A percentile compares a stretch with the other conserved stretches of the same genome.
Evolutionary conservation across 2,113 vertebrate genomes (phyloP).

Genomic region (Pithys albifrons): DNA sequence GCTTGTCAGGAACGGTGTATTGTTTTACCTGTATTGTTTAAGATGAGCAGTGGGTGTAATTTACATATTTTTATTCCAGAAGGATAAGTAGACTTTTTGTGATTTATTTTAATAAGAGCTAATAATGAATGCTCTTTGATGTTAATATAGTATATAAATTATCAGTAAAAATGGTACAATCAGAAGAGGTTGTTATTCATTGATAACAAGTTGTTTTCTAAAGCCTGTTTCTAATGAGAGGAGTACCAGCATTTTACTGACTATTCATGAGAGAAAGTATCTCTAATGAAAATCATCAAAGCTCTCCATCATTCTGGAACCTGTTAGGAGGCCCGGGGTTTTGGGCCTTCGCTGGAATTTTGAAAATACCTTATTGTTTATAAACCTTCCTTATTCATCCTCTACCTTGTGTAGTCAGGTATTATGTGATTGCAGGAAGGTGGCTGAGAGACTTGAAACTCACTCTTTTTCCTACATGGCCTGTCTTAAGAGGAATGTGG

Average conservation of each 20-base stretch:
- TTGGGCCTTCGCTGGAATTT: neutral
- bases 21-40: slow-evolving; percentile 37
- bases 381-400: neutral
- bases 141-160: neutral
- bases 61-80: slow-evolving; percentile 19
- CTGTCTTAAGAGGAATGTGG: neutral
- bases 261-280: neutral
- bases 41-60: neutral
- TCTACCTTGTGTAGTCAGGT: neutral
- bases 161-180: neutral
- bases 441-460: neutral
- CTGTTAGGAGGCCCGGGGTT: neutral
- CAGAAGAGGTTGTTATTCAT: neutral
- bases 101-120: neutral
- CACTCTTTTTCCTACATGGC: neutral
- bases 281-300: neutral
- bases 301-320: neutral
- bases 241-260: neutral
- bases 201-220: slow-evolving; percentile 4
- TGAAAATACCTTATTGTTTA: neutral
- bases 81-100: slow-evolving; percentile 25
- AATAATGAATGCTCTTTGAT: neutral
- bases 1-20: neutral
- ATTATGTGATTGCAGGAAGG: neutral
- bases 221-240: neutral